Percentiles rank a stretch among this genome's conserved stretches.
phyloP scores from a whole-genome alignment of 2,797 vertebrate species.

The Cirrhinus molitorella region DNA sequence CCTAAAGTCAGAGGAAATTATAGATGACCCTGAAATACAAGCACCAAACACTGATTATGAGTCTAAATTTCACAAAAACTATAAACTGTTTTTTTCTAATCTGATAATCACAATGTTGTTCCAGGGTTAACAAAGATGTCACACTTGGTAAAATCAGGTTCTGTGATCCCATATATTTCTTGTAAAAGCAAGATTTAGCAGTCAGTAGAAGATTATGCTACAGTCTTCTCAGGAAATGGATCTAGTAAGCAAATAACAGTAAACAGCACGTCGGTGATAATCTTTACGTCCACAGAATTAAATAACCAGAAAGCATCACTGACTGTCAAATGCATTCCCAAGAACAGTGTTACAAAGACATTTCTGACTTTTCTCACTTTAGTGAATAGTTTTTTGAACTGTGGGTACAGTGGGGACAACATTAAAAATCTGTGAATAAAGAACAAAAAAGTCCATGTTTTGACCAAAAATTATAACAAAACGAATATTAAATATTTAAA shows the following conservation, averaged over 20 bases:
- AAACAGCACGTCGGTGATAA: slow-evolving; percentile 21
- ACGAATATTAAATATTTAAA: neutral
- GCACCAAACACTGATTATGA: too few relatives aligned
- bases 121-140: too few relatives aligned
- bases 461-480: neutral
- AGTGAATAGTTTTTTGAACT: neutral
- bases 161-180: too few relatives aligned
- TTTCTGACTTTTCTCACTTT: slow-evolving; percentile 8
- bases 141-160: too few relatives aligned
- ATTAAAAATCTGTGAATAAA: neutral
- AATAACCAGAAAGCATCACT: neutral
- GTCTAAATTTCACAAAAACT: too few relatives aligned
- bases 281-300: neutral
- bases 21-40: too few relatives aligned
- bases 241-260: neutral
- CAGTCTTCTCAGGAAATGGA: neutral
- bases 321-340: neutral
- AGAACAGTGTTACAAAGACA: neutral
- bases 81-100: too few relatives aligned
- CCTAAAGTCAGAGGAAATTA: too few relatives aligned
- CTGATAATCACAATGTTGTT: too few relatives aligned
- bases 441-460: neutral
- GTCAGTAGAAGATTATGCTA: neutral
- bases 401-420: neutral
- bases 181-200: neutral